Conservation (phyloP, 2,888 invertebrate species). For the Neocrepidodera transversa region DNA sequence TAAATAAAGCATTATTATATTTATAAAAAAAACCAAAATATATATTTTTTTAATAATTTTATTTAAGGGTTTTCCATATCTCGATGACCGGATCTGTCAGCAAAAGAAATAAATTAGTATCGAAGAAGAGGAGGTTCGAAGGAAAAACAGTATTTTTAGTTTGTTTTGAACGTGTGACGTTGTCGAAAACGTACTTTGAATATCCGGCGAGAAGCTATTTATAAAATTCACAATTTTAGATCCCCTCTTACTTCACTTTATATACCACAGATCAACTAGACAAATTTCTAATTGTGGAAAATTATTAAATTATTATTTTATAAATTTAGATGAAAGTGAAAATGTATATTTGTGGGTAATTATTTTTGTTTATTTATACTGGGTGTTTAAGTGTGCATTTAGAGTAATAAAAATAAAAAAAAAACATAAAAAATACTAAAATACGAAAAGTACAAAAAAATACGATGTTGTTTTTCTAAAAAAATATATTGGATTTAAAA, state of each 20-base stretch:
- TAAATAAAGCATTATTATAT: too few species aligned
- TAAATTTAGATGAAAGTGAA: too few species aligned
- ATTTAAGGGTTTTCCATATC: background rate
- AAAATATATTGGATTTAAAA: too few species aligned
- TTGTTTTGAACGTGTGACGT: conserved; percentile 55
- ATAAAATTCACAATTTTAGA: conserved; percentile 56
- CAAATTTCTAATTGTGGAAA: conserved; percentile 29
- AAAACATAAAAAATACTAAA: too few species aligned
- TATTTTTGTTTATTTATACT: too few species aligned
- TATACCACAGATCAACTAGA: conserved; percentile 27
- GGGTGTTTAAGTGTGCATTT: too few species aligned
- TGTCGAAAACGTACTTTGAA: conserved; percentile 56
- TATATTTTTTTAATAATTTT: background rate
- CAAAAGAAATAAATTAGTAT: conserved; percentile 15
- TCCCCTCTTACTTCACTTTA: conserved; percentile 42
- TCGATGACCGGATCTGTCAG: background rate
- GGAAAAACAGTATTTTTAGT: conserved; percentile 55
- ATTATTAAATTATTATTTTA: too few species aligned
- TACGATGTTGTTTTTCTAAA: too few species aligned
- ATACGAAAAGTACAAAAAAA: too few species aligned
- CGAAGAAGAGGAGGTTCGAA: conserved; percentile 30
- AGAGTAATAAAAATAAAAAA: too few species aligned
- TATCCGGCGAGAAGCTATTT: conserved; percentile 57
- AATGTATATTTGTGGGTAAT: too few species aligned
- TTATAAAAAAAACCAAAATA: background rate